Base-by-base conservation (phyloP, 2,797 vertebrate species). In the Syndactyla subalaris region DNA sequence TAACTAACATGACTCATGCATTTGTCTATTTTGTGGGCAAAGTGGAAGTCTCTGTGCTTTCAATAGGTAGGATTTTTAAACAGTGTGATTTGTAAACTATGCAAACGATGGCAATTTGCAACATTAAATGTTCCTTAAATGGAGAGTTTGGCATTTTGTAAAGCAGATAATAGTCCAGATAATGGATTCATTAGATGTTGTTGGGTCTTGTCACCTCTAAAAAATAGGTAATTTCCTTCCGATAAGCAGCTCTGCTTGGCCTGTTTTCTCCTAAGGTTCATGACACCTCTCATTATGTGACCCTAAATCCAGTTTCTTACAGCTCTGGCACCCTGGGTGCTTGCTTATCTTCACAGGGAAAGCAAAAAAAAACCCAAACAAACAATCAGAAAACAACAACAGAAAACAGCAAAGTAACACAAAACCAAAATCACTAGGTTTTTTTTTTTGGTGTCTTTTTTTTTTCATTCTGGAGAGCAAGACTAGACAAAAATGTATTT, bases 121-220 rank as follows among this genome's bases (percentile, higher is more conserved):
- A 45, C 32, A 89, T 52, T 57, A 93, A 95, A 39, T 83, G 57
- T 63, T 93, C 41, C 27, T 95, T 74, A 91, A 89, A 32, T 80
- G 38, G 20, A 74, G 45, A 77, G 21, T 89, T 89, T 85, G 39
- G 45, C 23, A 76, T 67, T 92, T 89, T 74, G 9, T 65, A 91
- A 85, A 74, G n/a, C 12, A 92, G 75, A 65, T 88, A 93, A 89
- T 83, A 79, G 72, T 80, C 29, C 34, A 70, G 75, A 71, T 80
- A 93, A 79, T 52, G 13, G 68, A 74, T 89, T 85, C 21, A 74
- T 92, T 73, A 93, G 54, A 45, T 52, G 14, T 20, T 92, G 9
- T 68, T 30, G 2, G 55, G 51, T 85, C 48, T 85, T 85, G 32
- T 77, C 89, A 85, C 63, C 49, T 83, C 4, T 4, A 45, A 80